Evolutionary conservation across 2,797 vertebrate genomes (phyloP).

Genomic region (Phyllotis vaccarum): DNA sequence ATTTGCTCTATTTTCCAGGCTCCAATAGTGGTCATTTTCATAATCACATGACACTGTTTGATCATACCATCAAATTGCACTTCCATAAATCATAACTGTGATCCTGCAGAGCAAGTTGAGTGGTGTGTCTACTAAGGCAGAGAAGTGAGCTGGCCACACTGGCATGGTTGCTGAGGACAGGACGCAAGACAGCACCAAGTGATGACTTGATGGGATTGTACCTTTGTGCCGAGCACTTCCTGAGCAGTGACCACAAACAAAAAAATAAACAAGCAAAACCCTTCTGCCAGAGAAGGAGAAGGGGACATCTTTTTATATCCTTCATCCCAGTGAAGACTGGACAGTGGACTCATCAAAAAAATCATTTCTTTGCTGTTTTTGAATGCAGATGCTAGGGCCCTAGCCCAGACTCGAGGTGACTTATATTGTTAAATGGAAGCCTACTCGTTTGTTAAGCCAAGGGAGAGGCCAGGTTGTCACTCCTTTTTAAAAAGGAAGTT

Average conservation of each 20-base stretch:
- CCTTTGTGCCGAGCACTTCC: background rate
- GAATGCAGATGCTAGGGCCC: background rate
- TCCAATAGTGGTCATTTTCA: background rate
- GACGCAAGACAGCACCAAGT: fast-evolving
- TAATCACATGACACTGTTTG: background rate
- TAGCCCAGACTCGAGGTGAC: background rate
- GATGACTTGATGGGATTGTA: fast-evolving
- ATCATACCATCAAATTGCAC: background rate
- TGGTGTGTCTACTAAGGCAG: background rate
- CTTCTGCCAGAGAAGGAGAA: background rate
- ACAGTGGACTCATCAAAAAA: background rate
- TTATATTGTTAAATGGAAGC: fast-evolving
- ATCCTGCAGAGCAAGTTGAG: fast-evolving
- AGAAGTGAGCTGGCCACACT: background rate
- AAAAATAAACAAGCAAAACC: background rate
- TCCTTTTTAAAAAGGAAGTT: background rate
- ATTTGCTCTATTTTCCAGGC: background rate
- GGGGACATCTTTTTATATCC: background rate
- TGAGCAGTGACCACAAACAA: background rate
- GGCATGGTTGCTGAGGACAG: background rate
- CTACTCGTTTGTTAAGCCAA: no score
- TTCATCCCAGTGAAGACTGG: background rate
- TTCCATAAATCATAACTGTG: background rate
- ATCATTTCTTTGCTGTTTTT: background rate
- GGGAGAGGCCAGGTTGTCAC: fast-evolving